phyloP scores from a whole-genome alignment of 1,140 invertebrate species.

The Pristionchus pacificus region DNA sequence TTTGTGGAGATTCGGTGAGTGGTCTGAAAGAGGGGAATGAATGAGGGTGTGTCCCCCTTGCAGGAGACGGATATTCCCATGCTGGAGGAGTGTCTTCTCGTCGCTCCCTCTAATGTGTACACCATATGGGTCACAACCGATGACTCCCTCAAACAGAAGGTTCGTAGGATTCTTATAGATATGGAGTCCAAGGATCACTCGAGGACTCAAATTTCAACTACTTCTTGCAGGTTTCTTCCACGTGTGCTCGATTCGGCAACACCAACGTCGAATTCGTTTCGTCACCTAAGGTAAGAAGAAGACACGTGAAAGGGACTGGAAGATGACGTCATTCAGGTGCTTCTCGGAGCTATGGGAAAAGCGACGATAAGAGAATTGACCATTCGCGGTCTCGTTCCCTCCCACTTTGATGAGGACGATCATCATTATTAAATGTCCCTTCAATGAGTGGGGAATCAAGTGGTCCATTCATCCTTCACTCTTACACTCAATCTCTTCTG shows the following conservation, averaged over 20 bases:
- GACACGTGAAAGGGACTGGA: background rate
- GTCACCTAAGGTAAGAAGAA: slow-evolving; percentile 39
- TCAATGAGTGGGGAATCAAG: too few species aligned
- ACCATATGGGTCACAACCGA: slow-evolving; percentile 56
- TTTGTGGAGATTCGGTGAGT: slow-evolving; percentile 1
- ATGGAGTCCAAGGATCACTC: background rate
- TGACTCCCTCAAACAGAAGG: slow-evolving; percentile 31
- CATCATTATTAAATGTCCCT: too few species aligned
- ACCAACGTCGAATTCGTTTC: slow-evolving; percentile 51
- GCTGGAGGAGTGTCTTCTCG: slow-evolving; percentile 46
- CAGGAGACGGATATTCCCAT: slow-evolving; percentile 54
- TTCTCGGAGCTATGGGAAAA: slow-evolving; percentile 55
- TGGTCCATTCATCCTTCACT: too few species aligned
- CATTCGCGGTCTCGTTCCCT: slow-evolving; percentile 1
- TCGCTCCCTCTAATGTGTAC: slow-evolving; percentile 37
- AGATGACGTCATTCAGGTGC: slow-evolving; percentile 22
- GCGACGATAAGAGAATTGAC: slow-evolving; percentile 34
- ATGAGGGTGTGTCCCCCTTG: slow-evolving; percentile 52
- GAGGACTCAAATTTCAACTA: slow-evolving; percentile 4
- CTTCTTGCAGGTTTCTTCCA: slow-evolving; percentile 40
- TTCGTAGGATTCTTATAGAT: background rate
- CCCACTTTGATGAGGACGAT: too few species aligned
- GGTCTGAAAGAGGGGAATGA: slow-evolving; percentile 37
- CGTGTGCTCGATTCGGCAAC: slow-evolving; percentile 45
- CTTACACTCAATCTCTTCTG: too few species aligned